Conservation (phyloP, 2,888 invertebrate species). For the Ectemnius continuus region DNA sequence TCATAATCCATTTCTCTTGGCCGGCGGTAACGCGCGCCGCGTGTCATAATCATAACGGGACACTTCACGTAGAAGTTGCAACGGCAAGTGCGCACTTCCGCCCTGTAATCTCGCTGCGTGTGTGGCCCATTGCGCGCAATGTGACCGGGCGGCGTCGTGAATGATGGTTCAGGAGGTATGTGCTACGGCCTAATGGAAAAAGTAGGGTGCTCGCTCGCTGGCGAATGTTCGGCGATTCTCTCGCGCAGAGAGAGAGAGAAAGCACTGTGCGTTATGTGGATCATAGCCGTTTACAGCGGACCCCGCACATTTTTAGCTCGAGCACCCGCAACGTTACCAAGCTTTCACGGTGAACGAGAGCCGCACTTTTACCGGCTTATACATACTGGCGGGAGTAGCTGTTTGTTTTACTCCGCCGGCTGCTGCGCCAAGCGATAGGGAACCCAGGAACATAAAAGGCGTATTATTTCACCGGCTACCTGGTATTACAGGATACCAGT, state of each 20-base stretch:
- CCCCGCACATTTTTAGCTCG: conserved; percentile 7
- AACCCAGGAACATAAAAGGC: conserved; percentile 19
- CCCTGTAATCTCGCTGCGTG: no score
- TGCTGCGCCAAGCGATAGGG: conserved; percentile 17
- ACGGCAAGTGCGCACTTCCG: conserved; percentile 25
- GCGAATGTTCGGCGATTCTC: conserved; percentile 40
- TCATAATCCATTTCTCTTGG: conserved; percentile 69
- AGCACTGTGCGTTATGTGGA: conserved; percentile 32
- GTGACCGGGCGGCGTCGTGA: conserved; percentile 54
- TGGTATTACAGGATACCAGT: background rate
- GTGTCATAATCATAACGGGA: conserved; percentile 72
- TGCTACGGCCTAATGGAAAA: conserved; percentile 65
- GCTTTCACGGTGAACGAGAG: conserved; percentile 24
- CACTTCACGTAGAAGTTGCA: conserved; percentile 67
- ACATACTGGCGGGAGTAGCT: background rate
- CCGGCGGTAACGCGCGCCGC: conserved; percentile 49
- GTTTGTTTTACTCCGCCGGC: background rate
- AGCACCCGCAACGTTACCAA: conserved; percentile 8
- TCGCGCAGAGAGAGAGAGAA: background rate
- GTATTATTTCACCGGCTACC: conserved; percentile 7
- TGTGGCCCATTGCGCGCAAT: background rate
- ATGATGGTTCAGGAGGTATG: conserved; percentile 50
- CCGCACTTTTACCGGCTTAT: conserved; percentile 25
- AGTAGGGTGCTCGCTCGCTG: conserved; percentile 31
- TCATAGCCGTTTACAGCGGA: conserved; percentile 36